A percentile compares a stretch with the other conserved stretches of the same genome.
phyloP scores from a whole-genome alignment of 1,140 invertebrate species.

The Drosophila paulistorum region DNA sequence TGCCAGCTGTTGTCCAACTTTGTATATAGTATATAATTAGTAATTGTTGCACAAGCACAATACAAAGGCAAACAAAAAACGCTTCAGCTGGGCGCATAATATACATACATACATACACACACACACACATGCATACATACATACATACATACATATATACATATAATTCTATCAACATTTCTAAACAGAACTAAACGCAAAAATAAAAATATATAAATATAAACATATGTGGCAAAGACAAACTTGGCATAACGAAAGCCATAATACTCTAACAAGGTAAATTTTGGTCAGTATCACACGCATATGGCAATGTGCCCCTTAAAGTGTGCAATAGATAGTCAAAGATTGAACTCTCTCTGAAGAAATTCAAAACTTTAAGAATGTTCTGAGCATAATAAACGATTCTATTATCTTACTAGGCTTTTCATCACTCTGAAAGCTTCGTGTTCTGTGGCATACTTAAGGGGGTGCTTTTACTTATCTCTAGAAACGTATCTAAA shows the following conservation, averaged over 20 bases:
- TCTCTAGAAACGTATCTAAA: no score
- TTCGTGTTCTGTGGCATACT: no score
- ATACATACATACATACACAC: neutral
- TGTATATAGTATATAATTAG: conserved; percentile 74
- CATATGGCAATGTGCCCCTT: neutral
- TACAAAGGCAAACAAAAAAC: conserved; percentile 39
- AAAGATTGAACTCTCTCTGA: no score
- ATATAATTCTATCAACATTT: conserved; percentile 61
- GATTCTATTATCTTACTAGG: no score
- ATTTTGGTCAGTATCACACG: no score
- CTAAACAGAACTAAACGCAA: conserved; percentile 26
- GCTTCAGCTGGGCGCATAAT: conserved; percentile 26
- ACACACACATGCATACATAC: neutral
- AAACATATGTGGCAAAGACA: conserved; percentile 19
- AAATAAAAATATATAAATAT: conserved; percentile 19
- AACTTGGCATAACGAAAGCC: neutral
- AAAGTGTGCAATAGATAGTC: neutral
- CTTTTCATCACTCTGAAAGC: no score
- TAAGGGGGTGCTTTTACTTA: no score
- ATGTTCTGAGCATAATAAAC: no score
- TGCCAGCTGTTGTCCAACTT: conserved; percentile 63
- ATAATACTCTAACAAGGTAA: neutral
- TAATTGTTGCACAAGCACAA: conserved; percentile 79
- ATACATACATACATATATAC: neutral
- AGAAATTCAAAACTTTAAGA: no score